Evolutionary conservation across 2,888 invertebrate species (phyloP), one percentile per base, ranked within the genome.

Genomic region (Abscondita cerata): DNA sequence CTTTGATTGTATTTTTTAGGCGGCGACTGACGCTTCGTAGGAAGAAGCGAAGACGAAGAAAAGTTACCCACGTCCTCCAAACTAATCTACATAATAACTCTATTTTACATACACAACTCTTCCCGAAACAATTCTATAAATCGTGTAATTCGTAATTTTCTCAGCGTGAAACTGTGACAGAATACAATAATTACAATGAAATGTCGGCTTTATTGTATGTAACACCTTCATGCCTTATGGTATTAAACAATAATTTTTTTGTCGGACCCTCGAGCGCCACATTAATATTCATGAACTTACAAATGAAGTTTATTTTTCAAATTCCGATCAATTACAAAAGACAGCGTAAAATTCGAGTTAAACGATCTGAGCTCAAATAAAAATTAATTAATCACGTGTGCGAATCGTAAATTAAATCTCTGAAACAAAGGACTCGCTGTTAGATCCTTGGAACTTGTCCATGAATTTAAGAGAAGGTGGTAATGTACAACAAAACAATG

Each of bases 121-220:
- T 52, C 52, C 52, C 52, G 38, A 59, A 59, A 59, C 59, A 59
- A 47, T 59, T 59, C 59, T 52, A 59, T 59, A 59, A 59, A 59
- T 59, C 59, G 44, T 59, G 52, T 59, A 59, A 59, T 59, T 53
- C 38, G 44, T 59, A 59, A 59, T 59, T 59, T 52, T 40, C 59
- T 20, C 59, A 59, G 59, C 59, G 38, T 59, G 59, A 59, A 52
- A 20, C 52, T 59, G 52, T 48, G 59, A 59, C 59, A 15, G 52
- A 59, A 59, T 52, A 52, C 16, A 47, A 48, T 53, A 59, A 59
- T 59, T 59, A 59, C 52, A 52, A 52, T 59, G 52, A 59, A 48
- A 41, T 31, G 59, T 40, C 52, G 52, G 59, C 38, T 59, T 51
- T 18, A 59, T 52, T 52, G 59, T 48, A 52, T n/a, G 36, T 34